phyloP scores from a whole-genome alignment of 1,140 invertebrate genomes.

The Drosophila cardini region DNA sequence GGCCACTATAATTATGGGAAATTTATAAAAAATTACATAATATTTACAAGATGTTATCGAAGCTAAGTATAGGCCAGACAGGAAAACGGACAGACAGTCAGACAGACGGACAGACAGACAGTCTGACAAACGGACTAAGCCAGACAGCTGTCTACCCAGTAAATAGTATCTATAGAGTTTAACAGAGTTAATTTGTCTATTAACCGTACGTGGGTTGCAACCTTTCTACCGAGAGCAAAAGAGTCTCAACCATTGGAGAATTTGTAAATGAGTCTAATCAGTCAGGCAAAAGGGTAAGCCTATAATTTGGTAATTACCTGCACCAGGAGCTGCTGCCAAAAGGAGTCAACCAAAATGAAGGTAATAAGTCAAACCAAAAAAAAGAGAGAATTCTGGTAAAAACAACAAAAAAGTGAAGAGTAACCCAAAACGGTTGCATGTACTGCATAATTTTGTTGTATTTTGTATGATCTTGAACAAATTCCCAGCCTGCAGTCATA shows the following conservation, averaged over 20 bases:
- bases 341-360: constrained; percentile 55
- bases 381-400: too few species aligned
- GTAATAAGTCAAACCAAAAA: constrained; percentile 71
- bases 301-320: constrained; percentile 78
- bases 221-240: constrained; percentile 25
- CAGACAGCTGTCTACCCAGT: constrained; percentile 29
- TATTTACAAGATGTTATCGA: constrained; percentile 82
- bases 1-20: constrained; percentile 73
- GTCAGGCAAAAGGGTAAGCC: constrained; percentile 80
- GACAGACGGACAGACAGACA: not conserved
- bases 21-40: constrained; percentile 80
- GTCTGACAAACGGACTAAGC: constrained; percentile 33
- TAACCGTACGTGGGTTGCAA: constrained; percentile 53
- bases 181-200: constrained; percentile 76
- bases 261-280: constrained; percentile 80
- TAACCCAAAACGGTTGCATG: constrained; percentile 59
- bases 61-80: constrained; percentile 51
- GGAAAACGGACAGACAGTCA: constrained; percentile 3
- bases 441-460: constrained; percentile 68
- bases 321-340: constrained; percentile 22
- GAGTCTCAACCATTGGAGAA: constrained; percentile 13
- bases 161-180: constrained; percentile 18
- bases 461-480: constrained; percentile 35
- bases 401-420: not conserved
- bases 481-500: constrained; percentile 55